Conservation (phyloP, 2,888 invertebrate species). For the Philereme vetulata region DNA sequence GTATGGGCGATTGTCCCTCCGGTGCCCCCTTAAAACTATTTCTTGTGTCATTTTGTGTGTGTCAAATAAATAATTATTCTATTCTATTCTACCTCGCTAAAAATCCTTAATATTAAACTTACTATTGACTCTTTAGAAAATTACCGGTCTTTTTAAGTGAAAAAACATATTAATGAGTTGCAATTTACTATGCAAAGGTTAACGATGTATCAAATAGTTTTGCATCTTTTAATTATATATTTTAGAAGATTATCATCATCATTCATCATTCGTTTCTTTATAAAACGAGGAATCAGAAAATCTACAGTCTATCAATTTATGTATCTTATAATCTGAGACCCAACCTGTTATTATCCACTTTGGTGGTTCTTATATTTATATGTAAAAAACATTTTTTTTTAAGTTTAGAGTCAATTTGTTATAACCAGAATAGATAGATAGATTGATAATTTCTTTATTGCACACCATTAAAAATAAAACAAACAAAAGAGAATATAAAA, state of each 20-base stretch:
- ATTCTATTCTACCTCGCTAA: too few relatives aligned
- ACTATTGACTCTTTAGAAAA: not conserved
- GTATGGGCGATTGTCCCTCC: too few relatives aligned
- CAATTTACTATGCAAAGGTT: constrained; percentile 1
- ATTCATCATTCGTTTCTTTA: not conserved
- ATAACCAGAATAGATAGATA: too few relatives aligned
- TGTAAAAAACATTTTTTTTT: too few relatives aligned
- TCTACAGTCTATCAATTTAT: not conserved
- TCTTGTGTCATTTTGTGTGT: too few relatives aligned
- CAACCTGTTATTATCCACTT: not conserved
- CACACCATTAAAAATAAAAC: too few relatives aligned
- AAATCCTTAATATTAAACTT: too few relatives aligned
- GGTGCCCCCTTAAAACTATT: too few relatives aligned
- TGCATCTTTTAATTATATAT: constrained; percentile 38
- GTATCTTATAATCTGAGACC: not conserved
- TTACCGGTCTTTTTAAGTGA: not conserved
- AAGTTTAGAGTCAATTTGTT: too few relatives aligned
- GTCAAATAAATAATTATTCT: too few relatives aligned
- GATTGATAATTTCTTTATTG: too few relatives aligned
- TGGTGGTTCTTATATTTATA: not conserved
- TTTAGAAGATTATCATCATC: not conserved
- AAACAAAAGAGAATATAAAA: too few relatives aligned
- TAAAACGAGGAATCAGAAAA: not conserved
- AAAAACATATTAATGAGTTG: not conserved
- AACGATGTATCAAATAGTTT: constrained; percentile 6